A percentile compares a stretch with the other conserved stretches of the same genome.
Evolutionary conservation across 1,140 invertebrate species (phyloP).

Genomic region (Apis laboriosa): DNA sequence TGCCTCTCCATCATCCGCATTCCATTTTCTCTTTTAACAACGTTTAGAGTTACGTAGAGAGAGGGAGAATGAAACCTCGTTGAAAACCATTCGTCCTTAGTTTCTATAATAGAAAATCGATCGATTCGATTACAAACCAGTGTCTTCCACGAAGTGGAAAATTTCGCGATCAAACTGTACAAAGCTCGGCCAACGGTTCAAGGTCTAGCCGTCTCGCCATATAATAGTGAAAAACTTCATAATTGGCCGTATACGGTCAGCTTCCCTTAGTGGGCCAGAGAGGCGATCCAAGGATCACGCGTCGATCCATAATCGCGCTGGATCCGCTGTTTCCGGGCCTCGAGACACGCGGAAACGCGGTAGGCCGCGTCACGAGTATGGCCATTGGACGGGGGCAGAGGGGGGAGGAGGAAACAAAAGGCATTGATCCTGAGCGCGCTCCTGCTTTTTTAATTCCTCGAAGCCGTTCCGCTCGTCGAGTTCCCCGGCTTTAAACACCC

Average conservation of each 20-base stretch:
- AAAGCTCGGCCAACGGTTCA: not conserved
- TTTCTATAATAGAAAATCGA: too few species aligned
- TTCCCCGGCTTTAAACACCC: not conserved
- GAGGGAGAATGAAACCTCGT: too few species aligned
- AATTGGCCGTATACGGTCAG: slow-evolving; percentile 9
- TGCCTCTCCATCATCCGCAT: too few species aligned
- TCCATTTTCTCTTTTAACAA: too few species aligned
- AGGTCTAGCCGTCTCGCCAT: not conserved
- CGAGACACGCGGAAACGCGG: slow-evolving; percentile 24
- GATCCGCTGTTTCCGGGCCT: not conserved
- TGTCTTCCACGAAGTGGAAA: not conserved
- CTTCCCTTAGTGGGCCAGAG: not conserved
- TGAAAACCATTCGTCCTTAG: too few species aligned
- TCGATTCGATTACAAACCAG: too few species aligned
- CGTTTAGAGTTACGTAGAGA: too few species aligned
- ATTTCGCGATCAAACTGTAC: not conserved
- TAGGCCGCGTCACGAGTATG: not conserved
- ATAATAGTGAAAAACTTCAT: slow-evolving; percentile 1
- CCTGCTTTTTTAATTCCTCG: not conserved
- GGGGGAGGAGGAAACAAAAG: slow-evolving; percentile 22
- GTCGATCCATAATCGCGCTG: slow-evolving; percentile 10
- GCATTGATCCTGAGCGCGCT: not conserved
- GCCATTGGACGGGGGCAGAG: not conserved
- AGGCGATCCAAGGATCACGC: not conserved
- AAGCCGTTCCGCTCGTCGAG: not conserved